Evolutionary conservation across 2,797 vertebrate genomes (phyloP), one percentile per base, ranked within the genome.

Genomic region (Crenuchus spilurus): DNA sequence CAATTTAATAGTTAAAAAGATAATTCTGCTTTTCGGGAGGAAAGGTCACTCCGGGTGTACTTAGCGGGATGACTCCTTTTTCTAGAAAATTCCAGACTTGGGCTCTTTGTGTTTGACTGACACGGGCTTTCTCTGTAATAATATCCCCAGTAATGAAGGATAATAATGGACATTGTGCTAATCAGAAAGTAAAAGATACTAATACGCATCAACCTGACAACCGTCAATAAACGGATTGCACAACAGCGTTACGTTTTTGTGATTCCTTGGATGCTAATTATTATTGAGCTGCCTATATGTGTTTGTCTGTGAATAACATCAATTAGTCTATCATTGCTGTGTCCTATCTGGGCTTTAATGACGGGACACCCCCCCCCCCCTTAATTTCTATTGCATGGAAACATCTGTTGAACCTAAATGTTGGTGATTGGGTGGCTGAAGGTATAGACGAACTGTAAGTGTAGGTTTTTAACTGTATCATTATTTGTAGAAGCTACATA

Each of bases 1-100:
- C 90, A 88, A 88, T 92, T 90, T 91, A 92, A 89, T 92, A 93
- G 90, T 93, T 92, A 92, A 92, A 90, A 93, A 92, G 92, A 90
- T 93, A 92, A 94, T 92, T 92, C 91, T 81, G 85, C 88, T 89
- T 88, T 91, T 88, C 78, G 78, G 63, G 75, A 61, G 35, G 58
- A 79, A 81, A 83, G 82, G 82, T 82, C 80, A 83, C 72, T 64
- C 31, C 74, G 83, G 79, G 84, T 80, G 85, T 85, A 84, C 91
- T 87, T 90, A 87, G 86, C 85, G 83, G 48, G 84, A 89, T 87
- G 90, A 88, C 90, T 92, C 86, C 82, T 86, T 88, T 91, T 89
- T 88, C 44, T 33, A 9, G 22, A 73, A 46, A 74, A 79, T 63
- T 76, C 74, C 76, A 74, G 65, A 72, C 73, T 78, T 70, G 64